Base-by-base conservation (phyloP, 92 coral and sea anemone genomes). In the Micromussa lordhowensis region DNA sequence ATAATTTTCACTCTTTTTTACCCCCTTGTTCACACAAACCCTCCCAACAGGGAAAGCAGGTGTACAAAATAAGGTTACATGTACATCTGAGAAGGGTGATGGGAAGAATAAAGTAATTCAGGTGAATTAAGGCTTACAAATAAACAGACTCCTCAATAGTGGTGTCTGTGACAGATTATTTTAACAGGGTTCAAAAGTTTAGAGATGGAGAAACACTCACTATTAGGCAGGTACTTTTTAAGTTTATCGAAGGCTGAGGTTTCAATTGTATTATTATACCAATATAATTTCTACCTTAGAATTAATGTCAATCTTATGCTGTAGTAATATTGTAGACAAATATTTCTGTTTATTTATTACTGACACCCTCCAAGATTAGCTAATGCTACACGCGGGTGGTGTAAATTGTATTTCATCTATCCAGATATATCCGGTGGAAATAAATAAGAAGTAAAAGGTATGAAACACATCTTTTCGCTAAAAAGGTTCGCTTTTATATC, bases 11-110 rank as follows among this genome's bases (percentile, higher is more conserved):
- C 81, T 77, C 55, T 77, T 49, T 77, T 77, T 77, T 40, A 77
- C 81, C 83, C 83, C 83, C 83, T 79, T 79, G 68, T 69, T 59
- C 83, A 55, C 83, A 79, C 83, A 55, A 54, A 79, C 72, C 83
- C 83, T 79, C 83, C 70, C 70, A 54, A 77, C 59, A 77, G 61
- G 81, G 81, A 49, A 77, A 77, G 38, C 17, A 77, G 58, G 81
- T 38, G 81, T 77, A 77, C 81, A 77, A 77, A 77, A 49, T 77
- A 77, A 77, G 81, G 81, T 77, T 77, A 77, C 81, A 77, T 77
- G 29, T 49, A 77, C 58, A 77, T 38, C 81, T 77, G 81, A 77
- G 79, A 75, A 34, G 55, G 82, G 70, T 64, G 70, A 64, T 64
- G 70, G 70, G 70, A 64, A 64, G 70, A 64, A 64, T 64, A 64